These are phyloP conservation scores for Myzus persicae DNA, from an alignment of 1,140 invertebrate genomes.

Conservation along the genomic window DNA sequence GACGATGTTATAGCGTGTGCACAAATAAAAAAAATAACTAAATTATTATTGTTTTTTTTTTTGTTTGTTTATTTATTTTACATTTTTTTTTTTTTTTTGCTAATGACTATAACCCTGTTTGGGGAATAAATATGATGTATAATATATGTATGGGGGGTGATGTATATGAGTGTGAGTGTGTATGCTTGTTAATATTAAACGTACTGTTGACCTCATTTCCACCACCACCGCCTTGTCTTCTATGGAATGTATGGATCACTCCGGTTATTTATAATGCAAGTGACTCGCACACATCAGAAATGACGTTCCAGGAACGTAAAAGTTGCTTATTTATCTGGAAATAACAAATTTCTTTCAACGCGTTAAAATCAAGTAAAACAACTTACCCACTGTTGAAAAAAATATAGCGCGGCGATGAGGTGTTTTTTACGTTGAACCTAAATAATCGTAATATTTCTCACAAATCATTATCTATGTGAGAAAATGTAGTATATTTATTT, in stretches of 20 bases:
- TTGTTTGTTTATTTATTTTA: neutral
- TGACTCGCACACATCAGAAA: neutral
- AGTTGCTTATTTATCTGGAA: neutral
- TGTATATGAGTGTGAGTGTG: neutral
- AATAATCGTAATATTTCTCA: neutral
- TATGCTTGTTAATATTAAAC: conserved; percentile 28
- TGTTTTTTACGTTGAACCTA: neutral
- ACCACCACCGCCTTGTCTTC: neutral
- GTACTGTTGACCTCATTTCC: neutral
- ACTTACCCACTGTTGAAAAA: neutral
- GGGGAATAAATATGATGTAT: neutral
- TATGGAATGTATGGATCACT: neutral
- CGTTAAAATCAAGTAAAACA: neutral
- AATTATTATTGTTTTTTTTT: conserved; percentile 33
- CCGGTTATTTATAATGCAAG: neutral
- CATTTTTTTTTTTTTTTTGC: neutral
- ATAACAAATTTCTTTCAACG: neutral
- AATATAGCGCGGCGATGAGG: neutral
- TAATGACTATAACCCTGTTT: neutral
- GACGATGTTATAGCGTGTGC: neutral
- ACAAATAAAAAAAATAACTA: conserved; percentile 7
- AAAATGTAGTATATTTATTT: neutral
- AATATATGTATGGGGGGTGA: neutral
- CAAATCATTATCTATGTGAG: neutral
- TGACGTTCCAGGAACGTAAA: neutral